A percentile compares a stretch with the other conserved stretches of the same genome.
Evolutionary conservation across 1,140 invertebrate species (phyloP).

Genomic region (Drosophila setifemur): DNA sequence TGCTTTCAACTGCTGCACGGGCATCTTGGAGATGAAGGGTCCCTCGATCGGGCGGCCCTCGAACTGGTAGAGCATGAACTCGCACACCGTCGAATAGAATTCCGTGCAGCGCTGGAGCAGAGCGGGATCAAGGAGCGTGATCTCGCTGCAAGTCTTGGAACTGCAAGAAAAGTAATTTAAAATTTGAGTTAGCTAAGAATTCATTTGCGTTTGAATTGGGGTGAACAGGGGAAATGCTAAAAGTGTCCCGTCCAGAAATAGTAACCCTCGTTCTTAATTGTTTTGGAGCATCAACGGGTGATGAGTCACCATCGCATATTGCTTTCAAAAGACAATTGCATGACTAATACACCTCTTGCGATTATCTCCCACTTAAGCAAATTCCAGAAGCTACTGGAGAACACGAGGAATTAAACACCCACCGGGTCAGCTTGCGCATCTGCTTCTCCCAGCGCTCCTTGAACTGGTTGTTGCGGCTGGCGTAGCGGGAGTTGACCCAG

Average conservation of each 20-base stretch:
- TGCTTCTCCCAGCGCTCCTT: constrained; percentile 94
- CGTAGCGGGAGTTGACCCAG: constrained; percentile 91
- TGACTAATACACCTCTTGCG: too few relatives aligned
- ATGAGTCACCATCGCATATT: too few relatives aligned
- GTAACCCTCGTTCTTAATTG: too few relatives aligned
- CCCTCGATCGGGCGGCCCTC: constrained; percentile 83
- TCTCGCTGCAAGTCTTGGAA: constrained; percentile 94
- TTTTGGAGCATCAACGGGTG: too few relatives aligned
- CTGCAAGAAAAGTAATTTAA: constrained; percentile 80
- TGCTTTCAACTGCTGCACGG: constrained; percentile 85
- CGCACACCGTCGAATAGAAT: constrained; percentile 94
- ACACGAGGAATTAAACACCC: constrained; percentile 20
- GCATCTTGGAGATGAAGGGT: constrained; percentile 79
- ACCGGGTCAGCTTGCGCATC: constrained; percentile 87
- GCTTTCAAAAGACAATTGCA: too few relatives aligned
- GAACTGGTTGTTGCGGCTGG: constrained; percentile 90
- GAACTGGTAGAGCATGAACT: constrained; percentile 88
- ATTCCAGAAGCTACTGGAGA: too few relatives aligned
- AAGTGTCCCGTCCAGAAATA: too few relatives aligned
- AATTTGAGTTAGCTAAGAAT: too few relatives aligned
- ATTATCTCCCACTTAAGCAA: too few relatives aligned
- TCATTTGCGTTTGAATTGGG: too few relatives aligned
- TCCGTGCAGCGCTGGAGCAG: constrained; percentile 90
- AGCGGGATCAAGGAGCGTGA: constrained; percentile 91
- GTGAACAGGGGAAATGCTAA: too few relatives aligned